These are phyloP conservation scores for Palloptera scutellata DNA, from an alignment of 2,888 invertebrate species.

Conservation along the genomic window DNA sequence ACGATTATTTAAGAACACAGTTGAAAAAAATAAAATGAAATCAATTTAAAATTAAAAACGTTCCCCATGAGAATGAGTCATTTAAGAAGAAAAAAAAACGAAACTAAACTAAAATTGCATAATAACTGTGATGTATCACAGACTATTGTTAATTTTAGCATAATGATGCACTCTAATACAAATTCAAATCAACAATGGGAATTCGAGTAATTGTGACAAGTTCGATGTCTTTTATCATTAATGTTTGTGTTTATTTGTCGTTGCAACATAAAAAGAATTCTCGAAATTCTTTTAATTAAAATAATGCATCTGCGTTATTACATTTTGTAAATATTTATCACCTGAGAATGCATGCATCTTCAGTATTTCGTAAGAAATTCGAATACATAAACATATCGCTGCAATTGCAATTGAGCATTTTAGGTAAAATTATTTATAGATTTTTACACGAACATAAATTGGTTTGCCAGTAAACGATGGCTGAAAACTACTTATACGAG, in stretches of 20 bases:
- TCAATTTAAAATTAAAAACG: constrained; percentile 44
- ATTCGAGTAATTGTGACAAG: constrained; percentile 56
- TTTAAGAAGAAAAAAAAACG: constrained; percentile 39
- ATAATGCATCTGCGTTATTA: constrained; percentile 26
- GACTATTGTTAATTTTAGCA: constrained; percentile 44
- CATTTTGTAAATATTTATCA: not conserved
- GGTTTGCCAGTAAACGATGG: too few species aligned
- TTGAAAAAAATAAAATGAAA: constrained; percentile 35
- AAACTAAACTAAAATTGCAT: constrained; percentile 33
- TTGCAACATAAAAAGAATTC: too few species aligned
- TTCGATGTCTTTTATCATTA: constrained; percentile 49
- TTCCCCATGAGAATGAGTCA: too few species aligned
- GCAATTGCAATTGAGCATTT: too few species aligned
- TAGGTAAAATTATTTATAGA: too few species aligned
- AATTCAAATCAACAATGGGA: constrained; percentile 19
- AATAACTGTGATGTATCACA: constrained; percentile 9
- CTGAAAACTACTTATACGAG: too few species aligned
- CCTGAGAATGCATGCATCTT: not conserved
- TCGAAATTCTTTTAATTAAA: too few species aligned
- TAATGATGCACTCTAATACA: constrained; percentile 51
- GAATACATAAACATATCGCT: too few species aligned
- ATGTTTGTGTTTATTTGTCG: too few species aligned
- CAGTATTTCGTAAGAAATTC: too few species aligned
- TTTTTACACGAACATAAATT: too few species aligned
- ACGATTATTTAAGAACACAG: too few species aligned